These are phyloP conservation scores for Epinephelus malabaricus DNA, from an alignment of 2,797 vertebrate species.

Conservation along the genomic window DNA sequence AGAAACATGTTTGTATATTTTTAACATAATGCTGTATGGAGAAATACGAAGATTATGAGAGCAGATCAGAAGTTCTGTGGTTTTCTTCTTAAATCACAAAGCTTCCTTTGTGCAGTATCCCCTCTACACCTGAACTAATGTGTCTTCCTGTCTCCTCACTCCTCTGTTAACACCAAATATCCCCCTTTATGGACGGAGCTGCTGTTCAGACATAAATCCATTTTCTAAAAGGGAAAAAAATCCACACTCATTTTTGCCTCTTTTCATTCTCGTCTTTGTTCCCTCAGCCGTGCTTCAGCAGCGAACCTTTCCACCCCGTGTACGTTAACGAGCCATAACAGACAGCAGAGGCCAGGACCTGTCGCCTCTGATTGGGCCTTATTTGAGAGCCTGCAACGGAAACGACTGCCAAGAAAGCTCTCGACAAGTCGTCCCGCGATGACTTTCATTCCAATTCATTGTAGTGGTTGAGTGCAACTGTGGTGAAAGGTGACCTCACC, in stretches of 20 bases:
- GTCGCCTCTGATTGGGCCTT: constrained; percentile 76
- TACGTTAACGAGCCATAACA: constrained; percentile 81
- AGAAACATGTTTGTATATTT: background rate
- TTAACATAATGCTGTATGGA: background rate
- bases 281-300: constrained; percentile 38
- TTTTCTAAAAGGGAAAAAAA: constrained; percentile 38
- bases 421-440: constrained; percentile 54
- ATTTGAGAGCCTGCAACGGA: constrained; percentile 66
- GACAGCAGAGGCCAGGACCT: constrained; percentile 78
- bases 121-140: constrained; percentile 11
- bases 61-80: background rate
- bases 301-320: constrained; percentile 73
- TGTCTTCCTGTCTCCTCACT: constrained; percentile 20
- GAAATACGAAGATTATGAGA: background rate
- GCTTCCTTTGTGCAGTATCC: constrained; percentile 9
- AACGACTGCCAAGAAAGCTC: constrained; percentile 68
- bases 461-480: constrained; percentile 55
- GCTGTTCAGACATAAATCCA: constrained; percentile 13
- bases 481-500: constrained; percentile 77
- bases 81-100: constrained; percentile 9
- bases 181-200: background rate
- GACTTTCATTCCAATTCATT: constrained; percentile 71
- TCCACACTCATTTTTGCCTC: constrained; percentile 7
- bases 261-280: constrained; percentile 57
- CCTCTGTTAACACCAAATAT: constrained; percentile 20